Evolutionary conservation across 2,113 vertebrate genomes (phyloP), one percentile per base, ranked within the genome.

Genomic region (Uropsilus gracilis): DNA sequence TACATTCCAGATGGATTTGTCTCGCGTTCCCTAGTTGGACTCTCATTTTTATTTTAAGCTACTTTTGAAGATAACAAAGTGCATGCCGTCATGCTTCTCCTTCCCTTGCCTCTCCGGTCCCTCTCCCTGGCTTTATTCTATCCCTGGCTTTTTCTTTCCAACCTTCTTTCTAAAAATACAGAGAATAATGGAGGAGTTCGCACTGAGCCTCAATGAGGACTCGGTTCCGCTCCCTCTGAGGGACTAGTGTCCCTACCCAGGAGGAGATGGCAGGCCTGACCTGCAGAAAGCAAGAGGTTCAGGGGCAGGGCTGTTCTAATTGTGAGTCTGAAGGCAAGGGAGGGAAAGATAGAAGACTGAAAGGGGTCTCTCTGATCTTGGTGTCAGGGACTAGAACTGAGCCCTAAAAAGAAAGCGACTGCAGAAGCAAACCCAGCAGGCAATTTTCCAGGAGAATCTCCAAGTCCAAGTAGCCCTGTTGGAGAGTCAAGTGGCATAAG

Each of bases 31-130:
- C 16, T 3, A 86, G 69, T 93, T 86, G 13, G 6, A 82, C 82
- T 73, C 71, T 90, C 72, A 78, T 63, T 95, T 97, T 97, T 95
- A 96, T 97, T 97, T 97, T 96, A 96, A 96, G 90, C 87, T 93
- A 55, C 87, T 95, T 96, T 61, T 90, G 82, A 93, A 94, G 94
- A 95, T 83, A 91, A 50, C 59, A 84, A 90, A 94, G 39, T 13
- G 61, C n/a, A 78, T 10, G 3, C 68, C 12, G 39, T 94, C 68
- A 39, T 68, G 89, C 81, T 90, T 72, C 76, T 87, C 83, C 78
- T 64, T 71, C 55, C 22, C 26, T 97, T 97, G 95, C 97, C 97
- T 93, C 81, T 96, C 93, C 89, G 95, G 97, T 78, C 71, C 34
- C 39, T 57, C 37, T 69, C 48, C 77, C 66, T 78, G 63, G 30